Conservation (phyloP, 23 tunicate species). For the Halocynthia aurantium region DNA sequence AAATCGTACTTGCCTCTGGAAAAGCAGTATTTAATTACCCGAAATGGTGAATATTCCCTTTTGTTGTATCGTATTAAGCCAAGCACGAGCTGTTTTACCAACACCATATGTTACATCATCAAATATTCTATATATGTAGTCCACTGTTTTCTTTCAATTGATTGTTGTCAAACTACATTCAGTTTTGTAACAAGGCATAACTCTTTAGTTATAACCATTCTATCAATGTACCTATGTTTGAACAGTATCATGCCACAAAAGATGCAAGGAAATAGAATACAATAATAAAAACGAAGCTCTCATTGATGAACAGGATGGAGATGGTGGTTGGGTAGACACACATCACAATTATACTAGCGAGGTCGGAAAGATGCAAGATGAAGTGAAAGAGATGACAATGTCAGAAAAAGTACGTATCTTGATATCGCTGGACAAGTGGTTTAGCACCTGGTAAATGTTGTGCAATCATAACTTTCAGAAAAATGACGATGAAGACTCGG, state of each 20-base stretch:
- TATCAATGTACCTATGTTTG: too few species aligned
- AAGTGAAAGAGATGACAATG: conserved; percentile 69
- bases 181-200: too few species aligned
- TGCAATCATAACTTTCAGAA: not conserved
- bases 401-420: conserved; percentile 41
- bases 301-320: conserved; percentile 58
- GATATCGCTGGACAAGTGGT: not conserved
- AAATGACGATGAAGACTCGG: conserved; percentile 28
- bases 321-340: conserved; percentile 98
- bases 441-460: not conserved
- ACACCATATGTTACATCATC: too few species aligned
- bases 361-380: conserved; percentile 60
- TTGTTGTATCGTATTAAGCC: not conserved
- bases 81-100: too few species aligned
- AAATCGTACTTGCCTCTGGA: conserved; percentile 70
- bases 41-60: conserved; percentile 54
- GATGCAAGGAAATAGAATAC: conserved; percentile 89
- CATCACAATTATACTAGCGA: conserved; percentile 58
- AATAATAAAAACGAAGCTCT: conserved; percentile 76
- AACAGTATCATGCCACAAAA: conserved; percentile 73
- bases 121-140: too few species aligned
- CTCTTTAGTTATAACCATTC: too few species aligned
- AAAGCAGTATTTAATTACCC: conserved; percentile 78
- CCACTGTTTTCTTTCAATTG: too few species aligned
- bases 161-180: too few species aligned